phyloP scores from a whole-genome alignment of 35 echinoderm and acorn worm genomes.

The Chiridota heheva region DNA sequence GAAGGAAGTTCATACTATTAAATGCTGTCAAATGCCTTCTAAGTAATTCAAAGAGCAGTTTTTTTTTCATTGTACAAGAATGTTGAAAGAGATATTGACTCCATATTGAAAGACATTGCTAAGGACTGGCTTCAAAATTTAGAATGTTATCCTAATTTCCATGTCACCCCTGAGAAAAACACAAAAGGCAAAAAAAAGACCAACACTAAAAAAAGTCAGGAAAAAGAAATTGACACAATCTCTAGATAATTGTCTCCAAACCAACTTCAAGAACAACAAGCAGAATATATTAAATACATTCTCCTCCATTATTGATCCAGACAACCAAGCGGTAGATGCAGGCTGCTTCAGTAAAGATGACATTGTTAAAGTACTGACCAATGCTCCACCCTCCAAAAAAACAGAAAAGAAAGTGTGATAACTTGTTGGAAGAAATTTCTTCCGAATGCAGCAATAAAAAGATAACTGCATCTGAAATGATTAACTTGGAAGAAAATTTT shows the following conservation, averaged over 20 bases:
- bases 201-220: too few relatives aligned
- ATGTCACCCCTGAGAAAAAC: too few relatives aligned
- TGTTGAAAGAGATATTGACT: too few relatives aligned
- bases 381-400: not conserved
- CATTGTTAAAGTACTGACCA: not conserved
- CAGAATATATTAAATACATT: not conserved
- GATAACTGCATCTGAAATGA: too few relatives aligned
- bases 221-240: not conserved
- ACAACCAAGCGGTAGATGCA: not conserved
- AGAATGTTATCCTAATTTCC: too few relatives aligned
- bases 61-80: not conserved
- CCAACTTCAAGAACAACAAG: constrained; percentile 7
- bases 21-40: not conserved
- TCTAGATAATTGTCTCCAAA: constrained; percentile 3
- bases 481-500: too few relatives aligned
- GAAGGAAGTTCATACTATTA: not conserved
- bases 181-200: too few relatives aligned
- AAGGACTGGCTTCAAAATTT: too few relatives aligned
- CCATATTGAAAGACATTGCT: too few relatives aligned
- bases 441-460: not conserved
- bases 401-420: not conserved
- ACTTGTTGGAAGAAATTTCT: not conserved
- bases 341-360: not conserved
- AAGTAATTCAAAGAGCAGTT: not conserved
- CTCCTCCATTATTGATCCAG: not conserved